Percentiles rank a stretch among this genome's conserved stretches.
Evolutionary conservation across 1,140 invertebrate species (phyloP).

Genomic region (Anoplolepis gracilipes): DNA sequence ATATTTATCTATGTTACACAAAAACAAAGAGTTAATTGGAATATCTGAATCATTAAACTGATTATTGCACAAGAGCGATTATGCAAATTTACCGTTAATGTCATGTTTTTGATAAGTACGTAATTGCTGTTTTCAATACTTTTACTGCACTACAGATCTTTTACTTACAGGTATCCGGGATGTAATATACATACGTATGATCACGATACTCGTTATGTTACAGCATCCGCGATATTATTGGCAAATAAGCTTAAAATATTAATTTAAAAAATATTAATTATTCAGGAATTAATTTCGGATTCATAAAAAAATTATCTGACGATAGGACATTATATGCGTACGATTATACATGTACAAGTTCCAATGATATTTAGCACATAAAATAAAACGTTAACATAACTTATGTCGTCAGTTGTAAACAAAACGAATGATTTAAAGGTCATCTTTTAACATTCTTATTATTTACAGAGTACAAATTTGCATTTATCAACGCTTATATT

Average conservation of each 20-base stretch:
- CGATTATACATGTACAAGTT: background rate
- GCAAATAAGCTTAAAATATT: background rate
- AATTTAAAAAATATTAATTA: slow-evolving; percentile 41
- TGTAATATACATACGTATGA: slow-evolving; percentile 4
- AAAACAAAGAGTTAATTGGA: background rate
- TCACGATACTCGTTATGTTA: slow-evolving; percentile 23
- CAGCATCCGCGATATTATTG: slow-evolving; percentile 24
- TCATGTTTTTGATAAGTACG: slow-evolving; percentile 4
- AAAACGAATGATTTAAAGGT: background rate
- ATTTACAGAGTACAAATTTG: background rate
- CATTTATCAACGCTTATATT: background rate
- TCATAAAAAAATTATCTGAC: slow-evolving; percentile 16
- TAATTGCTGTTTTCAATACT: slow-evolving; percentile 30
- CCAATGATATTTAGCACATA: background rate
- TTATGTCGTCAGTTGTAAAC: background rate
- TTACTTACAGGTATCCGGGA: slow-evolving; percentile 2
- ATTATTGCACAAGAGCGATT: slow-evolving; percentile 3
- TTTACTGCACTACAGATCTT: slow-evolving; percentile 52
- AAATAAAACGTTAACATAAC: background rate
- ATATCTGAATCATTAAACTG: background rate
- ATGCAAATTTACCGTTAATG: background rate
- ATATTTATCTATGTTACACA: background rate
- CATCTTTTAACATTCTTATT: background rate
- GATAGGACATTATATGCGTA: background rate
- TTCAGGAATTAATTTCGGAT: slow-evolving; percentile 19